Percentiles rank a stretch among this genome's conserved stretches.
Conservation (phyloP, 2,888 invertebrate genomes). For the Netelia virgata region DNA sequence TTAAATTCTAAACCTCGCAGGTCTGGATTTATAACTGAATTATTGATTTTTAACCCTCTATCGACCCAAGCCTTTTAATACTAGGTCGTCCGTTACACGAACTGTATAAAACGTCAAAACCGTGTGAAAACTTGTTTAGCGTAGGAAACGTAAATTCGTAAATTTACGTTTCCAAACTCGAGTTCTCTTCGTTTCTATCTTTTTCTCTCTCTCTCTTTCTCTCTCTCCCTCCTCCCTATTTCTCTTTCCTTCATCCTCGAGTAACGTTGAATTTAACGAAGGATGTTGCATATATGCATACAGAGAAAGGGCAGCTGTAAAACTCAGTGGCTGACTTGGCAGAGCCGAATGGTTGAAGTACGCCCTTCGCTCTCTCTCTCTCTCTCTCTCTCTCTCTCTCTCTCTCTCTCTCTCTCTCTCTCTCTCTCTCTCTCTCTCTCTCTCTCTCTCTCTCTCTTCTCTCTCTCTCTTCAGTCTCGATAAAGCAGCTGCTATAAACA, state of each 20-base stretch:
- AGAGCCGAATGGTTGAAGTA: conserved; percentile 47
- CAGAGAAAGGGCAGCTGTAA: conserved; percentile 46
- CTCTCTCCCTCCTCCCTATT: neutral
- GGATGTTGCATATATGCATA: conserved; percentile 7
- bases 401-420: neutral
- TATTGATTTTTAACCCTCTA: neutral
- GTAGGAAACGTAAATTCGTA: too few species aligned
- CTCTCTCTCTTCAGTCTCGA: conserved; percentile 5
- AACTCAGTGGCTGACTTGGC: conserved; percentile 61
- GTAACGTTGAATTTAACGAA: conserved; percentile 45
- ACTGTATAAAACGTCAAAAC: conserved; percentile 8
- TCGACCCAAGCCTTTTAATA: neutral
- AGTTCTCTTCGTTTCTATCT: conserved; percentile 11
- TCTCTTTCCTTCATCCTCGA: neutral
- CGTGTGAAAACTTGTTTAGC: conserved; percentile 30
- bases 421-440: conserved; percentile 1
- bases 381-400: neutral
- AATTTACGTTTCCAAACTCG: conserved; percentile 29
- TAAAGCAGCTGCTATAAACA: conserved; percentile 46
- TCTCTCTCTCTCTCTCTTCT: neutral
- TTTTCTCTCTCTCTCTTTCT: neutral
- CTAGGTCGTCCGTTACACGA: neutral
- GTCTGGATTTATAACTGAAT: neutral
- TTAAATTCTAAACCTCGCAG: too few species aligned
- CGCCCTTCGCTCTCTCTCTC: conserved; percentile 28